Evolutionary conservation across 2,113 vertebrate genomes (phyloP), one percentile per base, ranked within the genome.

Genomic region (Hippopotamus amphibius): DNA sequence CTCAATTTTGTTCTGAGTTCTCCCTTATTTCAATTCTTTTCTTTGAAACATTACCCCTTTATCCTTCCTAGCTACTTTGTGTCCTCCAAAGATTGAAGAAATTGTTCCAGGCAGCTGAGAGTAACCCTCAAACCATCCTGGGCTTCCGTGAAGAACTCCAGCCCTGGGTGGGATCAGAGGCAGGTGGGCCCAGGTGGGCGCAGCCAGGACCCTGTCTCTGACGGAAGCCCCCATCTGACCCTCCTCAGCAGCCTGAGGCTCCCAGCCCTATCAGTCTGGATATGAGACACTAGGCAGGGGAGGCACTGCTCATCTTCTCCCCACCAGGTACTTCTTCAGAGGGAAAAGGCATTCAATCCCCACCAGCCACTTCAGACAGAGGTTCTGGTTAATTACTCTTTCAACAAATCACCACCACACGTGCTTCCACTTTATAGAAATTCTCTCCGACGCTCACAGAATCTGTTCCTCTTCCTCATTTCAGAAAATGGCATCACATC

Each of bases 291-390:
- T 46, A 1, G 6, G 66, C 33, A 24, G 4, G 26, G 37, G 7
- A 26, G 17, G 57, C 4, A 12, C 1, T 1, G 22, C 19, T 71
- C 19, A 3, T 2, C 3, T 26, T 46, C 12, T 9, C 21, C 48
- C 66, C 4, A 17, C n/a, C 50, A 50, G 57, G 53, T 4, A 65
- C 74, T n/a, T 33, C 65, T 28, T 26, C 7, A 12, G 55, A 30
- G 28, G 82, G 48, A 46, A 85, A 61, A 91, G 19, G 53, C 6
- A 8, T 14, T 57, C 3, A 3, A 2, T 7, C 5, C 41, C 24
- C 16, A 53, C 7, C 2, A 46, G 28, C n/a, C 82, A 30, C 22
- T 26, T 79, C 21, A 14, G 22, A 65, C 33, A 28, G 71, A 80
- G 11, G 33, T 15, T 48, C 71, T 1, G 1, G 21, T 9, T 57